Evolutionary conservation across 2,888 invertebrate genomes (phyloP), one percentile per base, ranked within the genome.

Genomic region (Thyatira batis): DNA sequence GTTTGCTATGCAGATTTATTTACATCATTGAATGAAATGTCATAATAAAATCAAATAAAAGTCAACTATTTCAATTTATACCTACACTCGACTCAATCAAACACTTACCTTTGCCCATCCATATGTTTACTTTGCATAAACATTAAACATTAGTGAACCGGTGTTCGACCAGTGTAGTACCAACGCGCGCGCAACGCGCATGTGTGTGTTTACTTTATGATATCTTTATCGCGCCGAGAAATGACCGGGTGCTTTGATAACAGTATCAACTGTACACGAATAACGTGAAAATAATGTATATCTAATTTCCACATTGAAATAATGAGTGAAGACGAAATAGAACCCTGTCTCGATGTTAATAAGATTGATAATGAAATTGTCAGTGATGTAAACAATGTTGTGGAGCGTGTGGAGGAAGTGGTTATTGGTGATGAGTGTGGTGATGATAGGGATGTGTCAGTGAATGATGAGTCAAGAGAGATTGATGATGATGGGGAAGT

Each of bases 311-410:
- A 6, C n/a, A 33, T 58, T 13, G 39, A 50, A 50, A 76, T 62
- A 71, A 89, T 89, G 89, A 78, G 72, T 59, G 84, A 82, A 49
- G 85, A 84, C 30, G 80, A 82, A 76, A 76, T 73, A 45, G 61
- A 70, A 55, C 70, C 71, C 25, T 78, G 76, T 68, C 65, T 78
- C 39, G 56, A 57, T n/a, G 52, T 54, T 1, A 53, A 58, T 63
- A 61, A 63, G 44, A 57, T 44, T 52, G 59, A 61, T 51, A 58
- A 53, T 61, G 49, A 50, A 45, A 51, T 45, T 45, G 49, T 52
- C 44, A 28, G 48, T 51, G 48, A 4, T 53, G 33, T 48, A 46
- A 60, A 60, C 17, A 56, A 52, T 55, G 52, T 63, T 20, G 44
- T 39, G 52, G 76, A 79, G 51, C 65, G 52, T 58, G 61, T 51